These are phyloP conservation scores for Zaprionus obscuricornis DNA, from an alignment of 2,888 invertebrate species.

Conservation along the genomic window DNA sequence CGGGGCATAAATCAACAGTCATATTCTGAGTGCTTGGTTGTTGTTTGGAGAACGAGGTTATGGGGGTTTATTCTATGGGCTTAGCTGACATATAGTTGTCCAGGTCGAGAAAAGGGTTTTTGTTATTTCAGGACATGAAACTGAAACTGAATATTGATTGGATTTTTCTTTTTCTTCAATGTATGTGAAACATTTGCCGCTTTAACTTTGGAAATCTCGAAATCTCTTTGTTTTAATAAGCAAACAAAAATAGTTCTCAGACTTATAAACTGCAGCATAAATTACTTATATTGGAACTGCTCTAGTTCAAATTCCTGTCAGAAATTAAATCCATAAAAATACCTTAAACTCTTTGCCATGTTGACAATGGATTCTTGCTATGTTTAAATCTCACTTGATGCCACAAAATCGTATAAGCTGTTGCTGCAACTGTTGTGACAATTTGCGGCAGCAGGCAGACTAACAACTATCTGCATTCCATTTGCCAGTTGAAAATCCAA, in stretches of 20 bases:
- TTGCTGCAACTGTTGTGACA: no score
- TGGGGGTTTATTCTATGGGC: background rate
- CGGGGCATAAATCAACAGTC: constrained; percentile 50
- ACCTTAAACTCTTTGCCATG: background rate
- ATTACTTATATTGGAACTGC: no score
- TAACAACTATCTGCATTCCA: background rate
- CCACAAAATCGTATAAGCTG: constrained; percentile 40
- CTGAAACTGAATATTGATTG: constrained; percentile 4
- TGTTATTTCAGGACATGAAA: constrained; percentile 17
- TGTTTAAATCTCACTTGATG: constrained; percentile 46
- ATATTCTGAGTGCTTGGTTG: background rate
- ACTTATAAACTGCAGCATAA: no score
- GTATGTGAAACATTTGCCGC: no score
- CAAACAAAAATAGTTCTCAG: no score
- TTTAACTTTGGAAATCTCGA: no score
- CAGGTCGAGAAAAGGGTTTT: background rate
- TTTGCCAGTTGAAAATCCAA: constrained; percentile 61
- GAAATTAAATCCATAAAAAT: no score
- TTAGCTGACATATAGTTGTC: background rate
- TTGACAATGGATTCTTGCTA: constrained; percentile 38
- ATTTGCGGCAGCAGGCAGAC: constrained; percentile 4
- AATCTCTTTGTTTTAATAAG: no score
- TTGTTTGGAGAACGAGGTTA: background rate
- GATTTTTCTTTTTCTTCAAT: no score
- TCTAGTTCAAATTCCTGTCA: no score